A percentile compares a stretch with the other conserved stretches of the same genome.
phyloP scores from a whole-genome alignment of 2,113 vertebrate genomes.

The Isurus oxyrinchus region DNA sequence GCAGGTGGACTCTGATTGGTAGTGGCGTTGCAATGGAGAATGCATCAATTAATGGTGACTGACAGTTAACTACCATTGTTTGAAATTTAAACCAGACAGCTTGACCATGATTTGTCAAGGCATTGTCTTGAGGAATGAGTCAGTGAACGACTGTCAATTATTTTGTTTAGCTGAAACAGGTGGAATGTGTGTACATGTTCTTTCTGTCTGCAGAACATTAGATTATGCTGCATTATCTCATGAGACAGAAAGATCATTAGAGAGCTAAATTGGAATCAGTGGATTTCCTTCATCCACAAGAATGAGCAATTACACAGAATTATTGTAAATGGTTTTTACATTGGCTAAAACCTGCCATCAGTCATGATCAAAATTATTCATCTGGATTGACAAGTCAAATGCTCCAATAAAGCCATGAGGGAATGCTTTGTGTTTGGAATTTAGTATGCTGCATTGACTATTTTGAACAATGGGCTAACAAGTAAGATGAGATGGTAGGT shows the following conservation, averaged over 20 bases:
- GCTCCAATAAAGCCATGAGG: neutral
- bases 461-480: neutral
- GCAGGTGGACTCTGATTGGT: too few relatives aligned
- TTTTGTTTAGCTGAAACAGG: too few relatives aligned
- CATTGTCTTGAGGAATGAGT: too few relatives aligned
- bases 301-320: neutral
- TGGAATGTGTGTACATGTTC: too few relatives aligned
- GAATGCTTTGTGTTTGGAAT: neutral
- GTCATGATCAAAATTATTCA: neutral
- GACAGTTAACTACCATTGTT: too few relatives aligned
- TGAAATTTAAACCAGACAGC: too few relatives aligned
- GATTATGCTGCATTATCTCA: neutral
- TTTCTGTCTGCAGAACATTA: neutral
- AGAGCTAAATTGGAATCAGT: neutral
- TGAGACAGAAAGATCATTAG: neutral
- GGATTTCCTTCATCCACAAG: neutral
- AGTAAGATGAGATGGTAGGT: neutral
- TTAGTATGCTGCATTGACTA: neutral
- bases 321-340: neutral
- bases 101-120: too few relatives aligned
- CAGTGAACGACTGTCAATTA: too few relatives aligned
- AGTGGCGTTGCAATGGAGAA: too few relatives aligned
- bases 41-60: too few relatives aligned
- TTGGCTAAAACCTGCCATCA: neutral
- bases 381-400: neutral